Percentiles rank a stretch among this genome's conserved stretches.
Evolutionary conservation across 2,888 invertebrate genomes (phyloP).

Genomic region (Calliphora vomitoria): DNA sequence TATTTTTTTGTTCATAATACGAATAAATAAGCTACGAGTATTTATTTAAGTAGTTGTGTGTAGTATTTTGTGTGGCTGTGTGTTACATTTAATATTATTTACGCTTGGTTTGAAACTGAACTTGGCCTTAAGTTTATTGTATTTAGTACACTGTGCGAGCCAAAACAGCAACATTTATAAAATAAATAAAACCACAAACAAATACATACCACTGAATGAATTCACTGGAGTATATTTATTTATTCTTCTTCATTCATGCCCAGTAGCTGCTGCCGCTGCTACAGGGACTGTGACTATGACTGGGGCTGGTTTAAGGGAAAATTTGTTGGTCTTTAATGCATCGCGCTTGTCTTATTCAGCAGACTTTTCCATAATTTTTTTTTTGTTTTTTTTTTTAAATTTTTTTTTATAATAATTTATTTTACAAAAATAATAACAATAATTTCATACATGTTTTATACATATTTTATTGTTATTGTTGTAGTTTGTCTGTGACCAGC

Average conservation of each 20-base stretch:
- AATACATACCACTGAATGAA: not conserved
- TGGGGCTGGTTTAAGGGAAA: conserved; percentile 23
- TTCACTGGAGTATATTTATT: conserved; percentile 9
- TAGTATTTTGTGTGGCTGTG: conserved; percentile 10
- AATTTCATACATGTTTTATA: conserved; percentile 43
- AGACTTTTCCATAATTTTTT: conserved; percentile 21
- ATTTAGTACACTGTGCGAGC: conserved; percentile 24
- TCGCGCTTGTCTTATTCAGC: conserved; percentile 14
- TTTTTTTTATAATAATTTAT: conserved; percentile 1
- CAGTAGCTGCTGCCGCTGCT: conserved; percentile 37
- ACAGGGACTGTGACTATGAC: not conserved
- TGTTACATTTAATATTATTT: conserved; percentile 66
- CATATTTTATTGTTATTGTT: conserved; percentile 26
- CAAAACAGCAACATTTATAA: conserved; percentile 28
- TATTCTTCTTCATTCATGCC: conserved; percentile 45
- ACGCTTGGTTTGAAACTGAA: conserved; percentile 69
- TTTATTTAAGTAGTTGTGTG: not conserved
- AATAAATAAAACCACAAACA: conserved; percentile 16
- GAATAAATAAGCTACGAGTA: not conserved
- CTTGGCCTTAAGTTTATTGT: conserved; percentile 69
- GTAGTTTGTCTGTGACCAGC: conserved; percentile 59
- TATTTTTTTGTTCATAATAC: conserved; percentile 13
- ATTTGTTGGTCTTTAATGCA: not conserved
- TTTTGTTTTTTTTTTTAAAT: not conserved
- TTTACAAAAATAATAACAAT: conserved; percentile 34